Conservation (phyloP, 2,113 vertebrate species). For the Mola mola region DNA sequence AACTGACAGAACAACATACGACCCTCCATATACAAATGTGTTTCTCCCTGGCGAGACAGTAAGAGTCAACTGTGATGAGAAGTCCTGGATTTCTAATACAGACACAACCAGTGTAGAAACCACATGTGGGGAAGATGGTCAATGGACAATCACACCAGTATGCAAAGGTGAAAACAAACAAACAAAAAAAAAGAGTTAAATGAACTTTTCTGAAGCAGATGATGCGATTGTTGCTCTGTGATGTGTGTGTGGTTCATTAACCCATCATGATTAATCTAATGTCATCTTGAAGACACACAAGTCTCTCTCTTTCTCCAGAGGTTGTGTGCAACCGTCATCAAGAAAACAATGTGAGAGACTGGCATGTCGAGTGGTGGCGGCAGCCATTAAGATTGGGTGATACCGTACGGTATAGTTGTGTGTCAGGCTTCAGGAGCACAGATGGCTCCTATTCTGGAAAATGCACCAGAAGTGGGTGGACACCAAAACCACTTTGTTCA, state of each 20-base stretch:
- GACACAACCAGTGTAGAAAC: rapidly evolving
- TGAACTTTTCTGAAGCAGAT: not conserved
- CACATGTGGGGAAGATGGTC: not conserved
- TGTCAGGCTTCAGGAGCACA: rapidly evolving
- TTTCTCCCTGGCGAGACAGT: slow-evolving; percentile 40
- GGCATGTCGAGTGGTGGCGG: rapidly evolving
- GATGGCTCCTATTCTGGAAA: rapidly evolving
- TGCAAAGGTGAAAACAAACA: slow-evolving; percentile 58
- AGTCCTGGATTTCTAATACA: rapidly evolving
- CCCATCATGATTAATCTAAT: not conserved
- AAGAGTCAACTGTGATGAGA: slow-evolving; percentile 21
- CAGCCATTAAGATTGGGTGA: rapidly evolving
- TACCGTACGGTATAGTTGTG: rapidly evolving
- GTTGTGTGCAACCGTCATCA: slow-evolving; percentile 1
- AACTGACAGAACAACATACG: not conserved
- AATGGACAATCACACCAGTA: slow-evolving; percentile 16
- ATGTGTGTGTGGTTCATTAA: not conserved
- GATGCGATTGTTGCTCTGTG: no score
- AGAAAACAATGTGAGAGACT: rapidly evolving
- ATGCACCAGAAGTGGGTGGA: slow-evolving; percentile 70
- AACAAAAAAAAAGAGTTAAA: not conserved
- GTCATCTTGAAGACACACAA: not conserved
- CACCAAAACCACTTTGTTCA: slow-evolving; percentile 57
- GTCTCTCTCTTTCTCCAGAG: slow-evolving; percentile 40
- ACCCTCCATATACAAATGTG: not conserved